Conservation (phyloP, 1,140 invertebrate species). For the Caenorhabditis remanei region DNA sequence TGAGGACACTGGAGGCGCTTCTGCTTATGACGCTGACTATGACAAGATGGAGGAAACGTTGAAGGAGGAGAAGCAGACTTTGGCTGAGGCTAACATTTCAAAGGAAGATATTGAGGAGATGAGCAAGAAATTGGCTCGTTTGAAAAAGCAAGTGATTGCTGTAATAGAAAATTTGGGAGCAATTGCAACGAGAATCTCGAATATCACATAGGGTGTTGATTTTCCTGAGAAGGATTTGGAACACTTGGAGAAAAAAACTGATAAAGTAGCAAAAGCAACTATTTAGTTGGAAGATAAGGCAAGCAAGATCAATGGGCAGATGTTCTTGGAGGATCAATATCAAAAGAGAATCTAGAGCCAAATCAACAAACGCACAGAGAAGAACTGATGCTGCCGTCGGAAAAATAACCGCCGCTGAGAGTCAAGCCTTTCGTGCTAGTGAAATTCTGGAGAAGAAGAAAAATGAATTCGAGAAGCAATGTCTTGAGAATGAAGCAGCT, state of each 20-base stretch:
- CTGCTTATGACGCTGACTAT: constrained; percentile 76
- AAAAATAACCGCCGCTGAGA: constrained; percentile 65
- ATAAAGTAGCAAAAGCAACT: constrained; percentile 67
- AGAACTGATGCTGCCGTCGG: constrained; percentile 65
- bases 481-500: constrained; percentile 72
- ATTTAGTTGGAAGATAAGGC: constrained; percentile 72
- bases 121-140: constrained; percentile 56
- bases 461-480: constrained; percentile 75
- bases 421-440: constrained; percentile 49
- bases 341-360: constrained; percentile 69
- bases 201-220: constrained; percentile 69
- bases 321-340: constrained; percentile 77
- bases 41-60: constrained; percentile 74
- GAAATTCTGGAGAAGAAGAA: constrained; percentile 73
- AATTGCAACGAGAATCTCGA: constrained; percentile 69
- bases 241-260: constrained; percentile 61
- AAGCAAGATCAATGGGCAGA: constrained; percentile 72
- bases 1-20: constrained; percentile 78
- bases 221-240: constrained; percentile 70
- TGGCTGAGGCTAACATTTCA: constrained; percentile 74
- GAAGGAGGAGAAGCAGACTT: constrained; percentile 67
- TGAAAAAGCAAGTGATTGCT: constrained; percentile 68
- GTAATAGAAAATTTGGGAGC: constrained; percentile 67
- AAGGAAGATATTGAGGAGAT: constrained; percentile 70
- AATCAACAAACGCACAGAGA: constrained; percentile 65